Conservation (phyloP, 2,888 invertebrate genomes). For the Synergus itoensis region DNA sequence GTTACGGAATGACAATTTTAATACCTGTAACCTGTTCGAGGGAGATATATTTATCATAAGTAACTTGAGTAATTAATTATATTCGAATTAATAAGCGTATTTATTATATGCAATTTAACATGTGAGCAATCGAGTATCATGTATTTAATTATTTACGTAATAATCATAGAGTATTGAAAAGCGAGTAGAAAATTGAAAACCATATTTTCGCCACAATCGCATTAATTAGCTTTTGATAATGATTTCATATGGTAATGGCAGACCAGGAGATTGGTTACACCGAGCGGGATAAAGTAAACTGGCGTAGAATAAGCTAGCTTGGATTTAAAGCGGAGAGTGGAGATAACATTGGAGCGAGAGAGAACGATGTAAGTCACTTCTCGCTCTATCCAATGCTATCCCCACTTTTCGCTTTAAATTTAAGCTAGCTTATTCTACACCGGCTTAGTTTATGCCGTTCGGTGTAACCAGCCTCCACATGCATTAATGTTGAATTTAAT, state of each 20-base stretch:
- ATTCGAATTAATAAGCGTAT: too few relatives aligned
- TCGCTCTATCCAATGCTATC: too few relatives aligned
- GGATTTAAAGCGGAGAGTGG: too few relatives aligned
- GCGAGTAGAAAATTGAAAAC: not conserved
- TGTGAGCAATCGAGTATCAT: not conserved
- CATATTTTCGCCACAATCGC: conserved; percentile 18
- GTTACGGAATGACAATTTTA: not conserved
- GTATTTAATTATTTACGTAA: not conserved
- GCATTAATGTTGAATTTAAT: conserved; percentile 30
- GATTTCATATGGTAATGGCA: conserved; percentile 29
- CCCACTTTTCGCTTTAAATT: too few relatives aligned
- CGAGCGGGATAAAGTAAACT: too few relatives aligned
- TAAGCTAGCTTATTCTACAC: too few relatives aligned
- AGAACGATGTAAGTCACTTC: too few relatives aligned
- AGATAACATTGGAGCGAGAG: too few relatives aligned
- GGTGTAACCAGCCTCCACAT: not conserved
- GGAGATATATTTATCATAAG: not conserved
- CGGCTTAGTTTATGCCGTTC: too few relatives aligned
- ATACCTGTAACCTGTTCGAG: not conserved
- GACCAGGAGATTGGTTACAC: not conserved
- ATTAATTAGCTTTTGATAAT: conserved; percentile 28
- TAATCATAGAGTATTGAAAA: not conserved
- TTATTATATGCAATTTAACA: too few relatives aligned
- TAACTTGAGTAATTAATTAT: not conserved
- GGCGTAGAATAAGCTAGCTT: too few relatives aligned